Evolutionary conservation across 2,113 vertebrate species (phyloP).

Genomic region (Orientallactaga bullata): DNA sequence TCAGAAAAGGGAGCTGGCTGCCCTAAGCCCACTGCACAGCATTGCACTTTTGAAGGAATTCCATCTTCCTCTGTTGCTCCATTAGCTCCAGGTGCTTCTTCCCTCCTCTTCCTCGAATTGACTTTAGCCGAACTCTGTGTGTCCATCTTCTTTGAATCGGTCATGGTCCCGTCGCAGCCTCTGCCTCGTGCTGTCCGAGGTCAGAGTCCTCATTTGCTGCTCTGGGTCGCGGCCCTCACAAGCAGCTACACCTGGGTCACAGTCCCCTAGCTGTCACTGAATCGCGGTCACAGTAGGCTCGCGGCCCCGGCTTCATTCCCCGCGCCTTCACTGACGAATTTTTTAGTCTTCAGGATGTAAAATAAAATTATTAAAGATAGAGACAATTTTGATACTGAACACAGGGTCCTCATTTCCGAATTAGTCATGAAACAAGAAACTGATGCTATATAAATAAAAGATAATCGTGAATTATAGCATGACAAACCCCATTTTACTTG

Average conservation of each 20-base stretch:
- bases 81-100: conserved; percentile 91
- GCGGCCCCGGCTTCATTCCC: not conserved
- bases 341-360: too few species aligned
- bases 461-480: too few species aligned
- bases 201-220: not conserved
- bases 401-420: too few species aligned
- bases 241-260: conserved; percentile 28
- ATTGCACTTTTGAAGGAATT: conserved; percentile 90
- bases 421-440: too few species aligned
- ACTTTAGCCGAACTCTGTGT: conserved; percentile 88
- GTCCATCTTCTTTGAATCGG: conserved; percentile 90
- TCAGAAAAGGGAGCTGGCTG: conserved; percentile 96
- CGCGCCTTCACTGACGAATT: conserved; percentile 43
- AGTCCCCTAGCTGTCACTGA: conserved; percentile 46
- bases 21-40: conserved; percentile 91
- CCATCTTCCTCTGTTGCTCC: conserved; percentile 91
- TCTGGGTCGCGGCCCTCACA: not conserved
- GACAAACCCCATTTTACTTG: too few species aligned
- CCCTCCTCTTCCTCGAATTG: conserved; percentile 94
- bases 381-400: too few species aligned
- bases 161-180: conserved; percentile 28
- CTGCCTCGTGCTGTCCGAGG: conserved; percentile 14
- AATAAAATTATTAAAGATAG: too few species aligned
- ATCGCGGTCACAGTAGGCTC: conserved; percentile 63
- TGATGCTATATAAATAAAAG: too few species aligned